phyloP scores from a whole-genome alignment of 2,113 vertebrate genomes.

The Varanus salvator region DNA sequence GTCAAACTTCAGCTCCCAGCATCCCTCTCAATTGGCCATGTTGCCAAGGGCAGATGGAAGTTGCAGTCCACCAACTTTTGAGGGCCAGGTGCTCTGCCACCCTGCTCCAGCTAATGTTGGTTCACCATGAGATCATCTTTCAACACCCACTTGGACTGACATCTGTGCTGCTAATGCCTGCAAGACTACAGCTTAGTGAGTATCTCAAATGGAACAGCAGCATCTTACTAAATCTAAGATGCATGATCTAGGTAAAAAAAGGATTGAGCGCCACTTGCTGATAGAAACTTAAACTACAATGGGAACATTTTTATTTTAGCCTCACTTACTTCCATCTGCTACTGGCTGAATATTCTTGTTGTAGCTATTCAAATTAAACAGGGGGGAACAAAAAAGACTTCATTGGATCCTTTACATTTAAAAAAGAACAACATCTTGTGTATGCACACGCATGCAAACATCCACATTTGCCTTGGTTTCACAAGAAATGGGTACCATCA shows the following conservation, averaged over 20 bases:
- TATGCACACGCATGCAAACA: background rate
- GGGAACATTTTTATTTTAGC: background rate
- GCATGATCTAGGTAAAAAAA: background rate
- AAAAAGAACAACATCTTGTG: too few relatives aligned
- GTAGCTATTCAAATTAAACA: background rate
- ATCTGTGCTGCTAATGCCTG: background rate
- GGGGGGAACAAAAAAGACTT: background rate
- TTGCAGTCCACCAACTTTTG: too few relatives aligned
- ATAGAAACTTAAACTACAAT: constrained; percentile 17
- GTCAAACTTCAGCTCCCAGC: too few relatives aligned
- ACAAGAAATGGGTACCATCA: background rate
- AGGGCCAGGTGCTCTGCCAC: too few relatives aligned
- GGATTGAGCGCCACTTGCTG: constrained; percentile 70
- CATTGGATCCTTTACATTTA: too few relatives aligned
- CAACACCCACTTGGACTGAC: background rate
- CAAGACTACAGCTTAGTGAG: background rate
- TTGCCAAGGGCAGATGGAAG: too few relatives aligned
- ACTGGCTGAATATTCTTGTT: background rate
- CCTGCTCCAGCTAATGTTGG: background rate
- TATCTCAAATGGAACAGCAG: background rate
- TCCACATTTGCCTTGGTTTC: background rate
- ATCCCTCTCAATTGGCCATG: too few relatives aligned
- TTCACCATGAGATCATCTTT: background rate
- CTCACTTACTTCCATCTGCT: background rate
- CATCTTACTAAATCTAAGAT: background rate